Percentiles rank a stretch among this genome's conserved stretches.
phyloP scores from a whole-genome alignment of 2,113 vertebrate genomes.

The Catharus minimus region DNA sequence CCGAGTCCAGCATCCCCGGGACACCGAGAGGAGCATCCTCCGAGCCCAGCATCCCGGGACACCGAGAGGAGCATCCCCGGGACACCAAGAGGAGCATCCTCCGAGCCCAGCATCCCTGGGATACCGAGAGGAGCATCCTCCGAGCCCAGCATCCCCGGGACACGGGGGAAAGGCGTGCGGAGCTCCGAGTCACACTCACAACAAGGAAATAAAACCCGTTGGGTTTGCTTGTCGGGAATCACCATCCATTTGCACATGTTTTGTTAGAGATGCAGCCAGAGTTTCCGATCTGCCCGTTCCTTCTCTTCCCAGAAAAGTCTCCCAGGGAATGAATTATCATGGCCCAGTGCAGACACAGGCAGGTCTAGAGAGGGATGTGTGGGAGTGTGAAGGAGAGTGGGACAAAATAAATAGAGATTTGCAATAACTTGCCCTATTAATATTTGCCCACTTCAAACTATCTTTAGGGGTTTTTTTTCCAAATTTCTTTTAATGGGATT shows the following conservation, averaged over 20 bases:
- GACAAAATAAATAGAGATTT: neutral
- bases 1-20: too few relatives aligned
- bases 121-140: neutral
- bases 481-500: neutral
- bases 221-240: neutral
- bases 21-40: neutral
- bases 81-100: neutral
- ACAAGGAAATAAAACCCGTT: too few relatives aligned
- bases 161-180: too few relatives aligned
- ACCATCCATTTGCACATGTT: neutral
- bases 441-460: neutral
- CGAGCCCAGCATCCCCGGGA: too few relatives aligned
- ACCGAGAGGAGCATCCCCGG: neutral
- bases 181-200: neutral
- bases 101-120: too few relatives aligned
- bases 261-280: neutral
- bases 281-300: neutral
- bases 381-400: neutral
- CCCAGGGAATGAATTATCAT: neutral
- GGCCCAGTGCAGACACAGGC: neutral
- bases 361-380: neutral
- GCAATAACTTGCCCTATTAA: neutral
- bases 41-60: too few relatives aligned
- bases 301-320: neutral
- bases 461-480: neutral